A percentile compares a stretch with the other conserved stretches of the same genome.
Conservation (phyloP, 2,888 invertebrate genomes). For the Thelaira solivaga region DNA sequence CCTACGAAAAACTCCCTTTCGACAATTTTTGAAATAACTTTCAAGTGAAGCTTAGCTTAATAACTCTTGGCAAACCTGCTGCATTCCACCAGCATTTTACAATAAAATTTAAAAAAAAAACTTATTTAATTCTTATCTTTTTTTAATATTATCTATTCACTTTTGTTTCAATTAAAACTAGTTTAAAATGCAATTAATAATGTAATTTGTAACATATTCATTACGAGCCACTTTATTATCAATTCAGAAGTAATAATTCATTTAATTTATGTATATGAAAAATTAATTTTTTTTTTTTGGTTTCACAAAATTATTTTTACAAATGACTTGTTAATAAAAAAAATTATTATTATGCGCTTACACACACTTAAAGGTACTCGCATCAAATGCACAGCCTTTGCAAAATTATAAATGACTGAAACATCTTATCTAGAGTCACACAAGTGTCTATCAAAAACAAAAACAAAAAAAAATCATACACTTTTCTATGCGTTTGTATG, state of each 20-base stretch:
- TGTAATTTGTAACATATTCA: constrained; percentile 16
- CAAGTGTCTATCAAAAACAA: constrained; percentile 24
- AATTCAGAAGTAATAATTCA: constrained; percentile 43
- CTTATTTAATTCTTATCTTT: too few relatives aligned
- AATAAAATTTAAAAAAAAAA: too few relatives aligned
- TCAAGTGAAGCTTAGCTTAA: too few relatives aligned
- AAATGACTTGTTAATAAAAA: constrained; percentile 49
- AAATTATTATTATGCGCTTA: constrained; percentile 25
- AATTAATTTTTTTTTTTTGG: background rate
- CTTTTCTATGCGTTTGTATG: constrained; percentile 1
- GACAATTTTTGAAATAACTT: too few relatives aligned
- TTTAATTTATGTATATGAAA: constrained; percentile 2
- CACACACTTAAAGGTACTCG: background rate
- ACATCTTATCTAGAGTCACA: constrained; percentile 40
- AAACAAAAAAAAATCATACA: background rate
- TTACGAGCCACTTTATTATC: constrained; percentile 27
- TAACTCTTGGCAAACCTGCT: too few relatives aligned
- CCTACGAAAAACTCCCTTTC: too few relatives aligned
- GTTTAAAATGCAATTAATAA: constrained; percentile 27
- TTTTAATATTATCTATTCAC: background rate
- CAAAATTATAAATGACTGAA: constrained; percentile 38
- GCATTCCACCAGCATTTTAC: too few relatives aligned
- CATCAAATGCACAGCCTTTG: background rate
- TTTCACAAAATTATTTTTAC: constrained; percentile 31
- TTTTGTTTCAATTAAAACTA: constrained; percentile 15